phyloP scores from a whole-genome alignment of 2,888 invertebrate species.

The Atethmia centrago region DNA sequence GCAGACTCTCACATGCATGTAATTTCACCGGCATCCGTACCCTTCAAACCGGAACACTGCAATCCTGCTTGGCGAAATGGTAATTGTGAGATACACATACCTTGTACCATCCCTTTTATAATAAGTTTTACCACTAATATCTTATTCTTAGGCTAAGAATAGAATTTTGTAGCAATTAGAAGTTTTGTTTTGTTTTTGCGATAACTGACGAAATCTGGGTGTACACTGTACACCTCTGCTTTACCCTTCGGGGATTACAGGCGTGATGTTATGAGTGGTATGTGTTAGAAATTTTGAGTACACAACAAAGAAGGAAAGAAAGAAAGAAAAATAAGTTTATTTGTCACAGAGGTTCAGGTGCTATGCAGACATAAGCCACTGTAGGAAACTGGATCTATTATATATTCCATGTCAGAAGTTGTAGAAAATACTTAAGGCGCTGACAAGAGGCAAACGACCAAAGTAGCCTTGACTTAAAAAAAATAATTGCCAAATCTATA shows the following conservation, averaged over 20 bases:
- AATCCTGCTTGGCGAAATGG: slow-evolving; percentile 10
- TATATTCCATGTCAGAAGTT: neutral
- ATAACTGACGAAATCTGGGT: too few relatives aligned
- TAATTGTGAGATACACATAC: slow-evolving; percentile 9
- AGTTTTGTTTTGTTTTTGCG: neutral
- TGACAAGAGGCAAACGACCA: too few relatives aligned
- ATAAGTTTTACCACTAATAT: neutral
- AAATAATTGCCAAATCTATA: too few relatives aligned
- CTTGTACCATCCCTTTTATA: neutral
- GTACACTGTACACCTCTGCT: too few relatives aligned
- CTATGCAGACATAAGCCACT: neutral
- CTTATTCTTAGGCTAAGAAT: neutral
- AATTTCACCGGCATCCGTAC: slow-evolving; percentile 6
- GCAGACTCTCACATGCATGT: slow-evolving; percentile 2
- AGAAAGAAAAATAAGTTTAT: too few relatives aligned
- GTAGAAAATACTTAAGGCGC: neutral
- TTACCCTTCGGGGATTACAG: too few relatives aligned
- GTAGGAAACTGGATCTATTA: too few relatives aligned
- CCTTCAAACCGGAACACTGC: slow-evolving; percentile 19
- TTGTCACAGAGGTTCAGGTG: neutral
- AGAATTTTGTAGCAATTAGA: neutral
- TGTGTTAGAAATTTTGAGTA: neutral
- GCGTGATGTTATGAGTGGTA: too few relatives aligned
- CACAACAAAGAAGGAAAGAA: too few relatives aligned
- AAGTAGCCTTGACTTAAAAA: too few relatives aligned